Evolutionary conservation across 2,797 vertebrate species (phyloP), one percentile per base, ranked within the genome.

Genomic region (Hippoglossus hippoglossus): DNA sequence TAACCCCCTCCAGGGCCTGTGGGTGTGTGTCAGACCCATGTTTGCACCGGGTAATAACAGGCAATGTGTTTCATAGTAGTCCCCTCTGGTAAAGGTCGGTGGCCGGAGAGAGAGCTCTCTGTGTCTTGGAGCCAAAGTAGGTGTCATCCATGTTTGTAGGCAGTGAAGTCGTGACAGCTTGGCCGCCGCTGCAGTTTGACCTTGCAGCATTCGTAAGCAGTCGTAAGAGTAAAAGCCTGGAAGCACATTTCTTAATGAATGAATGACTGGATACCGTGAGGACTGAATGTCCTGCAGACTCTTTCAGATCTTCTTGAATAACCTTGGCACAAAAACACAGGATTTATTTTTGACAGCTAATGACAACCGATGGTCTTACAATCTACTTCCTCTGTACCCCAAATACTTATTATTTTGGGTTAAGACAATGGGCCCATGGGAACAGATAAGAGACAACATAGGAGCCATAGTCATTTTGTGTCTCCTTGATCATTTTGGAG

Each of bases 191-290:
- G 89, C 88, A 84, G 82, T 88, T 87, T 92, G 92, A 93, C 92
- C 92, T 93, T 93, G 92, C 91, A 91, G 89, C 70, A 87, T 80
- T 80, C n/a, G n/a, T n/a, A n/a, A n/a, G n/a, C n/a, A 19, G 6
- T 59, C 12, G 13, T 36, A 5, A 5, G 1, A 9, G 16, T 15
- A 18, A 58, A 46, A 61, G 1, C 19, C 16, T 21, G 2, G 16
- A 49, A 24, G 51, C 10, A 3, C n/a, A 0, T 39, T 34, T 52
- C 12, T 46, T 36, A 26, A 46, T 63, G 52, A 2, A 19, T 49
- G 9, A 6, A 49, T 66, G 41, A 63, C 16, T 22, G 28, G 44
- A 5, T 0, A 39, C 13, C 25, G 10, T 34, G 1, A 12, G 44
- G 5, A 12, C 12, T n/a, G 44, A 12, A 9, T 34, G 9, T 9